Percentiles rank a stretch among this genome's conserved stretches.
Evolutionary conservation across 2,888 invertebrate genomes (phyloP).

Genomic region (Callosobruchus maculatus): DNA sequence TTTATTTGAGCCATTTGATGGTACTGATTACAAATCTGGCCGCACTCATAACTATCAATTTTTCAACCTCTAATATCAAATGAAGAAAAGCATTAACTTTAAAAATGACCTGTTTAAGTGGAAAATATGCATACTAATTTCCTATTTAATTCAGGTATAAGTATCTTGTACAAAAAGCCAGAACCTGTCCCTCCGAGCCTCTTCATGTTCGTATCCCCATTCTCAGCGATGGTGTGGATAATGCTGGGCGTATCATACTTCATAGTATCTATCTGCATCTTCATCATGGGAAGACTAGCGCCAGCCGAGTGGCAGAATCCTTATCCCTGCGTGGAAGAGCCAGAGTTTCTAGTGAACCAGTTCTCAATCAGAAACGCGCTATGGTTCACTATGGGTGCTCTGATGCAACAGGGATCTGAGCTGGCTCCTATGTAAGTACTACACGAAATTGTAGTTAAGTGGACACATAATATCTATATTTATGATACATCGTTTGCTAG

Average conservation of each 20-base stretch:
- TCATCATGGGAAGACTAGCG: constrained; percentile 74
- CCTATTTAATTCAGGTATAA: too few species aligned
- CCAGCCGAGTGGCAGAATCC: constrained; percentile 89
- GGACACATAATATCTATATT: too few species aligned
- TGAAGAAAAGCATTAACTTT: too few species aligned
- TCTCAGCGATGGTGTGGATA: constrained; percentile 77
- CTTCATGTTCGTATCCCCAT: constrained; percentile 90
- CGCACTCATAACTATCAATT: too few species aligned
- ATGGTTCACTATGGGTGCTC: constrained; percentile 84
- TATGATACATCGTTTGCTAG: too few species aligned
- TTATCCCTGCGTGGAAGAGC: constrained; percentile 79
- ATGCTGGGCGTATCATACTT: constrained; percentile 79
- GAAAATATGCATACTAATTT: too few species aligned
- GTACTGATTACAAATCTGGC: too few species aligned
- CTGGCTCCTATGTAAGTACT: constrained; percentile 80
- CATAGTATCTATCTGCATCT: constrained; percentile 74
- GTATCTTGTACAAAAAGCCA: constrained; percentile 86
- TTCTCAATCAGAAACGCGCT: constrained; percentile 79
- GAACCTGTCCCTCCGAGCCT: constrained; percentile 80
- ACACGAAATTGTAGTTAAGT: too few species aligned
- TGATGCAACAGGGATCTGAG: constrained; percentile 85
- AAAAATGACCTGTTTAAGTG: too few species aligned
- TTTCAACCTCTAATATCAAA: too few species aligned
- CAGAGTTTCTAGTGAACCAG: constrained; percentile 79
- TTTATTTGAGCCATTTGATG: too few species aligned